Conservation (phyloP, 2,797 vertebrate species). For the Spheniscus humboldti region DNA sequence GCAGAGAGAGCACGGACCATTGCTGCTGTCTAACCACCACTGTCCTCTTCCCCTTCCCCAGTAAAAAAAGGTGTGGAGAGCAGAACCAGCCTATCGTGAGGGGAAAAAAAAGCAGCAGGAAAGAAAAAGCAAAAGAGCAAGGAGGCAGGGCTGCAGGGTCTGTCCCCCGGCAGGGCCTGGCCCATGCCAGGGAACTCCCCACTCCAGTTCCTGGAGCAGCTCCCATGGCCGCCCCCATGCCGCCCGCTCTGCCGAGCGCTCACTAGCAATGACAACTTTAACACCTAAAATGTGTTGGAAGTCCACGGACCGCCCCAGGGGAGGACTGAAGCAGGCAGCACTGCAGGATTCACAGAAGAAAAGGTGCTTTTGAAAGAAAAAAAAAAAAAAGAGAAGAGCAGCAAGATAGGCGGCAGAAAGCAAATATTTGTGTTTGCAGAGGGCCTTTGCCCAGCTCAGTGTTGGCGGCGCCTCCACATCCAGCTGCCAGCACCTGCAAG, state of each 20-base stretch:
- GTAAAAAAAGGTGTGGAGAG: background rate
- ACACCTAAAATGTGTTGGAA: background rate
- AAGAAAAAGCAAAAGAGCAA: background rate
- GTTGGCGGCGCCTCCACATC: accelerated
- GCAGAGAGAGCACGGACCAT: background rate
- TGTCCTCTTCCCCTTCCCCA: accelerated
- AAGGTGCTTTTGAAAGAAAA: background rate
- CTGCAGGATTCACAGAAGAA: background rate
- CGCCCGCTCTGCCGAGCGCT: accelerated
- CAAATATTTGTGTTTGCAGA: background rate
- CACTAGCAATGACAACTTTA: accelerated
- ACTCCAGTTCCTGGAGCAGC: background rate
- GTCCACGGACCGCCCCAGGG: accelerated
- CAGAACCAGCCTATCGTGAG: background rate
- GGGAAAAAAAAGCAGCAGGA: background rate
- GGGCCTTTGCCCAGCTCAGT: background rate
- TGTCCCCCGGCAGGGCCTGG: accelerated
- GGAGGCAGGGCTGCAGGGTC: background rate
- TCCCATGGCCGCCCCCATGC: accelerated
- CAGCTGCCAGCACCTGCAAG: background rate
- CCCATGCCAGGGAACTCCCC: accelerated
- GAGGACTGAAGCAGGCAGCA: background rate
- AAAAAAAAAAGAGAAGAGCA: background rate
- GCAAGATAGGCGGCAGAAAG: background rate
- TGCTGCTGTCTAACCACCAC: background rate